These are phyloP conservation scores for Helobdella robusta DNA, from an alignment of 2,888 invertebrate genomes.

Conservation along the genomic window DNA sequence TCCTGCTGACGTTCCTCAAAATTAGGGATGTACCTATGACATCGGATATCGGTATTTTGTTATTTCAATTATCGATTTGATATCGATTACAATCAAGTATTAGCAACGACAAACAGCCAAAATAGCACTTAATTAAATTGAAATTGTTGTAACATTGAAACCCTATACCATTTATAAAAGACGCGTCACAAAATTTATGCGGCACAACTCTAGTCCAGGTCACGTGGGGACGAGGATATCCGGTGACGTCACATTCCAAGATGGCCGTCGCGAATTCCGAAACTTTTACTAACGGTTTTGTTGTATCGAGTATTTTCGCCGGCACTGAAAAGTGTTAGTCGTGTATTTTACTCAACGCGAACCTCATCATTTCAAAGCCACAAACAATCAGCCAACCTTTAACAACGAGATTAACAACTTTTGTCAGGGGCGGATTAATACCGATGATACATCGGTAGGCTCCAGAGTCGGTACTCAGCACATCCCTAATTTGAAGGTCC, in stretches of 20 bases:
- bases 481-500: conserved; percentile 18
- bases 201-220: too few relatives aligned
- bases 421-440: neutral
- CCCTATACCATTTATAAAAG: too few relatives aligned
- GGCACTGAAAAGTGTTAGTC: neutral
- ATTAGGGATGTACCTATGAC: too few relatives aligned
- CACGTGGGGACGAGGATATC: conserved; percentile 8
- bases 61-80: too few relatives aligned
- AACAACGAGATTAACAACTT: conserved; percentile 15
- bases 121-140: too few relatives aligned
- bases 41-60: too few relatives aligned
- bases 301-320: conserved; percentile 11
- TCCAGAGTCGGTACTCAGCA: conserved; percentile 7
- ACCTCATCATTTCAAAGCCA: neutral
- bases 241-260: conserved; percentile 9
- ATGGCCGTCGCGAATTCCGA: neutral
- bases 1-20: neutral
- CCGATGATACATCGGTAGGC: conserved; percentile 7
- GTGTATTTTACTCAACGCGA: neutral
- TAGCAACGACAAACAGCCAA: too few relatives aligned
- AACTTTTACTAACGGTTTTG: neutral
- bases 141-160: too few relatives aligned
- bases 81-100: too few relatives aligned
- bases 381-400: conserved; percentile 18
- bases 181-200: too few relatives aligned